Base-by-base conservation (phyloP, 2,113 vertebrate genomes). In the Paralichthys olivaceus region DNA sequence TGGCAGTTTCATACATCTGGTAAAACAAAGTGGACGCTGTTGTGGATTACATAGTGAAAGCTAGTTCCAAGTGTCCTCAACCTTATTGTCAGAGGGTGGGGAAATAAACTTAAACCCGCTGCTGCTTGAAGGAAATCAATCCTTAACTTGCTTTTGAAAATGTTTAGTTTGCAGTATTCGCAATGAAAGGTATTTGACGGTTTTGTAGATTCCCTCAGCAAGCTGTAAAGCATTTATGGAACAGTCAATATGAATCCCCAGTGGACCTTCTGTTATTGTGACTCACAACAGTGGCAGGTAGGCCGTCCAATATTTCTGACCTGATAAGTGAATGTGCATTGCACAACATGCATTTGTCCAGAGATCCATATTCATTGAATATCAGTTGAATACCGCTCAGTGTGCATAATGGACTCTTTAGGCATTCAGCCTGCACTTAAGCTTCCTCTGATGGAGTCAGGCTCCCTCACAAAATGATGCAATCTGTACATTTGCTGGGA, bases 321-420 rank as follows among this genome's bases (percentile, higher is more conserved):
- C 47, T 26, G 19, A 58, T 49, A 34, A 63, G 26, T 45, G 56
- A 43, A 43, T 64, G 13, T 55, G n/a, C 14, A 25, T 70, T 70
- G 25, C 13, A 26, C 12, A 34, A 2, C 11, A 60, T 28, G 11
- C 45, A 49, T 71, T 61, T 62, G n/a, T 54, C 37, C 23, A 40
- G 4, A 45, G 22, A 59, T 65, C 20, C 25, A 58, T 66, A 71
- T 51, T 71, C 2, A 58, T 0, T 64, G 28, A 63, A 45, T 59
- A 58, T 26, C 26, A 19, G n/a, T 40, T 60, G 22, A 72, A 71
- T 65, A 11, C 9, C 22, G 32, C 20, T 65, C 40, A 49, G 28
- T 47, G 17, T 19, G 51, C 2, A 15, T 11, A 61, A 72, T 45
- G 3, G 23, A 53, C 6, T 8, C 23, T 67, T 65, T 0, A 57